Evolutionary conservation across 2,113 vertebrate species (phyloP), one percentile per base, ranked within the genome.

Genomic region (Hippocampus comes): DNA sequence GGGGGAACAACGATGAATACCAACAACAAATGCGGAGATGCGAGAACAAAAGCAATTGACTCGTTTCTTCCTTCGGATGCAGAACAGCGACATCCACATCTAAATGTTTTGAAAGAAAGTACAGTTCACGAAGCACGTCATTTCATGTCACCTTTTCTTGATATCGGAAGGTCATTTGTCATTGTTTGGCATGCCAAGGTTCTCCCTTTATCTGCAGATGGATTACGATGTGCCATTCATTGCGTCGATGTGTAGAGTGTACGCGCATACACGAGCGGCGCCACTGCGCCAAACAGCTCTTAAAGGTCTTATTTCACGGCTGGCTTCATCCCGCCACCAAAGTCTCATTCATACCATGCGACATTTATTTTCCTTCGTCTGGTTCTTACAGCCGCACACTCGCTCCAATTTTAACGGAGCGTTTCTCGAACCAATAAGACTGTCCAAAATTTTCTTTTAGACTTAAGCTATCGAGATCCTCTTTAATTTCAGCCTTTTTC

Each of bases 241-340:
- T 61, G 25, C 57, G 15, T 75, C 34, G 70, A 63, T 67, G 43
- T 49, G 61, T 7, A 0, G 14, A 57, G 11, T 1, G 11, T 34
- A 66, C 53, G 71, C 51, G 67, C 12, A 46, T 38, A 67, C 63
- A 63, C 23, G 34, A 56, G 41, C 57, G 42, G n/a, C 56, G 48
- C 59, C 20, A 1, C 63, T 61, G 66, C 71, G 75, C 70, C n/a
- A 60, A 71, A 63, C 41, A 38, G 72, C 78, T 76, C 76, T 76
- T 70, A 73, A 86, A 63, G 74, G 56, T 74, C 67, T 84, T 74
- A 87, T 89, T 91, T 90, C 87, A 90, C 82, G 82, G 79, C 77
- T 85, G 82, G 80, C 73, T 86, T 82, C 84, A 75, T 83, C 11
- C 17, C 17, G 30, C 57, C 67, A 9, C 74, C 71, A 59, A 3